A percentile compares a stretch with the other conserved stretches of the same genome.
phyloP scores from a whole-genome alignment of 2,888 invertebrate genomes.

The Parochlus steinenii region DNA sequence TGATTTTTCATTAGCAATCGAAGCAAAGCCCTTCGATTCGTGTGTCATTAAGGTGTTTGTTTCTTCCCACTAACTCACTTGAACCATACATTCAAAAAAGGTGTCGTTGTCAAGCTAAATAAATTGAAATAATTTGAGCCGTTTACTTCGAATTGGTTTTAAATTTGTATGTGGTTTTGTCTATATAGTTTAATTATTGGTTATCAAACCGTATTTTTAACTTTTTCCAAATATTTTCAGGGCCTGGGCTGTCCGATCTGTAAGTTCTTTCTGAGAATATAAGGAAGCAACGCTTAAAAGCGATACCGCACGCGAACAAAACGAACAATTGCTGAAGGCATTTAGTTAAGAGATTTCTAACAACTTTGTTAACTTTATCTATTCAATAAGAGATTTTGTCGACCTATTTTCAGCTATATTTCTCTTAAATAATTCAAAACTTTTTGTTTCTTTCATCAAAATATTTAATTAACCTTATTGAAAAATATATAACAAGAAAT shows the following conservation, averaged over 20 bases:
- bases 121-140: too few species aligned
- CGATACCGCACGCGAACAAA: conserved; percentile 4
- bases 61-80: conserved; percentile 3
- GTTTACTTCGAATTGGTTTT: too few species aligned
- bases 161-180: too few species aligned
- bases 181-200: too few species aligned
- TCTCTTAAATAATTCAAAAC: too few species aligned
- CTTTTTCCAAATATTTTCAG: conserved; percentile 27
- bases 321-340: conserved; percentile 9
- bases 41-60: conserved; percentile 7
- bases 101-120: too few species aligned
- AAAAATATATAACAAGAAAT: too few species aligned
- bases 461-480: too few species aligned
- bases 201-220: conserved; percentile 8
- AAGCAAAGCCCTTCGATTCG: background rate
- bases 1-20: conserved; percentile 7
- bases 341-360: conserved; percentile 4
- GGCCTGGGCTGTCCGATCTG: conserved; percentile 44
- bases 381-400: too few species aligned
- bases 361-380: too few species aligned
- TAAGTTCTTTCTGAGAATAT: conserved; percentile 22
- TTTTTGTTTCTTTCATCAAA: too few species aligned
- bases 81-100: conserved; percentile 3
- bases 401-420: too few species aligned
- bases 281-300: conserved; percentile 5